These are phyloP conservation scores for Zoanthus sansibaricus DNA, from an alignment of 92 coral and sea anemone species.

Conservation along the genomic window DNA sequence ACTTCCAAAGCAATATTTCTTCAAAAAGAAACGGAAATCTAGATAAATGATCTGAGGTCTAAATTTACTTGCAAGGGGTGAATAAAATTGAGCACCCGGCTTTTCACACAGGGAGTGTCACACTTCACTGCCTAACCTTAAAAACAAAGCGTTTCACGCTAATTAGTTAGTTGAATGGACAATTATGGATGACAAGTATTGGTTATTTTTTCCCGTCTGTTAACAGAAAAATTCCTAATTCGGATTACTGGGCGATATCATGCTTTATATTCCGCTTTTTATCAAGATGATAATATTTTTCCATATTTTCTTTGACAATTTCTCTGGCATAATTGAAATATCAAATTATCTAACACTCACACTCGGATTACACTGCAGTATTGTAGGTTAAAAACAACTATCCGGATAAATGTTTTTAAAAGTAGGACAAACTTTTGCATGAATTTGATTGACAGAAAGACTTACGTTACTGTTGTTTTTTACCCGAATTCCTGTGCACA, in stretches of 20 bases:
- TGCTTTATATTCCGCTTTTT: neutral
- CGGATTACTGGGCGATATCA: conserved; percentile 18
- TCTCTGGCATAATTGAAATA: neutral
- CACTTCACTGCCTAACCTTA: conserved; percentile 13
- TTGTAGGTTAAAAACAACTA: neutral
- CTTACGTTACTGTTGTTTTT: neutral
- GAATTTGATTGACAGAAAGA: conserved; percentile 33
- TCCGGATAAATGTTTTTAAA: neutral
- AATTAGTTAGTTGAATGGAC: conserved; percentile 37
- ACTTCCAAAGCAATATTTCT: neutral
- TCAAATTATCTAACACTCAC: neutral
- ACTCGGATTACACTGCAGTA: neutral
- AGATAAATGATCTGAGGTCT: conserved; percentile 26
- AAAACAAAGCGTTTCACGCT: conserved; percentile 13
- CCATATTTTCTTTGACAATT: neutral
- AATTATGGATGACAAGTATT: conserved; percentile 11
- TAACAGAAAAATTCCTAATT: conserved; percentile 27
- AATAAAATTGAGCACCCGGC: conserved; percentile 25
- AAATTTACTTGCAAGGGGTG: conserved; percentile 22
- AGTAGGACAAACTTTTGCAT: neutral
- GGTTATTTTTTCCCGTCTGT: neutral
- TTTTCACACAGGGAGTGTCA: conserved; percentile 6
- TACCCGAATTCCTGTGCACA: neutral
- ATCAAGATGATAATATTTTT: neutral
- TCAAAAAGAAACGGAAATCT: conserved; percentile 14